Evolutionary conservation across 2,113 vertebrate genomes (phyloP).

Genomic region (Uria aalge): DNA sequence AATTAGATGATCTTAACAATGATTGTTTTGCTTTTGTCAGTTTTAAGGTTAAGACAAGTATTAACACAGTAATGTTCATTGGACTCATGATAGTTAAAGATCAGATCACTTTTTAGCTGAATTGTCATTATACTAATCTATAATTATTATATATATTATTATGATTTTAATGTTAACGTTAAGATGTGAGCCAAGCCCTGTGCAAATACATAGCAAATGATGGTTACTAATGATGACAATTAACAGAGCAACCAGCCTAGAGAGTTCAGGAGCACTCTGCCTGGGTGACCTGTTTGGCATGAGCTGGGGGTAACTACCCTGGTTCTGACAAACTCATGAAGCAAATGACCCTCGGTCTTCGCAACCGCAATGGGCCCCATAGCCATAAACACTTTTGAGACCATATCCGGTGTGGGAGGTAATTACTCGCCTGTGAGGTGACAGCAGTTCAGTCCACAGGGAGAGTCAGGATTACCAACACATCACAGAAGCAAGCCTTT

Average conservation of each 20-base stretch:
- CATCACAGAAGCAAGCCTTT: neutral
- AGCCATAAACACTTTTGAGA: neutral
- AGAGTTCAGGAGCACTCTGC: neutral
- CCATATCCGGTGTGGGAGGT: neutral
- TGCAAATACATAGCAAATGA: neutral
- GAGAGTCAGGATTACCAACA: neutral
- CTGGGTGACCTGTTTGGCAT: neutral
- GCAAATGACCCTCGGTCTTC: neutral
- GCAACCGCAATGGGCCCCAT: neutral
- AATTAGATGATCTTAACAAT: neutral
- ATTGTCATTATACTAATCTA: neutral
- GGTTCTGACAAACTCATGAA: neutral
- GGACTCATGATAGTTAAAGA: neutral
- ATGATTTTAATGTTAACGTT: neutral
- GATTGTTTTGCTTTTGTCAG: neutral
- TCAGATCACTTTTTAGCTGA: neutral
- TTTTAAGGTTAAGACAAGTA: neutral
- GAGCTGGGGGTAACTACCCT: neutral
- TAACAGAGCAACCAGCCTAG: neutral
- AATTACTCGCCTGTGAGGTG: neutral
- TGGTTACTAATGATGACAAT: neutral
- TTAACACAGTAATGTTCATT: neutral
- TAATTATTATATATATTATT: neutral
- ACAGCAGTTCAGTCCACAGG: neutral
- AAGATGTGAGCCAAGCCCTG: neutral